Conservation (phyloP, 2,888 invertebrate genomes). For the Abscondita cerata region DNA sequence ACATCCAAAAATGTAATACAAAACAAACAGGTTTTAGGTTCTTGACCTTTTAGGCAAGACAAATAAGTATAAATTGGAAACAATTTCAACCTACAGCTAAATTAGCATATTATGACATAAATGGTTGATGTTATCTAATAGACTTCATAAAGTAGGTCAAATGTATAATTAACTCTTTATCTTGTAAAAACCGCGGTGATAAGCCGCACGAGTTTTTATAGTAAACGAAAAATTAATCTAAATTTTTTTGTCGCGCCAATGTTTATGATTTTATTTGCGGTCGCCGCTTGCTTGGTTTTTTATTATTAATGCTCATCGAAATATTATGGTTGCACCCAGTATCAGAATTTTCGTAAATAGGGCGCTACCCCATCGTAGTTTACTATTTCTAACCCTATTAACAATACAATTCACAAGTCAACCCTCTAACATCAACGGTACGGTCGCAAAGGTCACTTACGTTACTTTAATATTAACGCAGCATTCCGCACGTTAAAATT, state of each 20-base stretch:
- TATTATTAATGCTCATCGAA: too few relatives aligned
- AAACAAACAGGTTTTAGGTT: constrained; percentile 10
- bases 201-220: constrained; percentile 23
- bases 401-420: too few relatives aligned
- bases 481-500: too few relatives aligned
- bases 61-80: constrained; percentile 22
- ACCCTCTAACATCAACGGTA: too few relatives aligned
- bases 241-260: background rate
- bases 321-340: too few relatives aligned
- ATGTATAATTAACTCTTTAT: constrained; percentile 29
- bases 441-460: too few relatives aligned
- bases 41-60: constrained; percentile 19
- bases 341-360: too few relatives aligned
- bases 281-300: constrained; percentile 5
- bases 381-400: too few relatives aligned
- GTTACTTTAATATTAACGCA: too few relatives aligned
- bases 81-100: constrained; percentile 20
- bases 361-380: too few relatives aligned
- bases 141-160: constrained; percentile 25
- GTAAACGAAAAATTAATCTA: background rate
- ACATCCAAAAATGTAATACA: background rate
- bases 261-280: background rate
- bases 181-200: constrained; percentile 16
- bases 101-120: constrained; percentile 29
- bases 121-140: constrained; percentile 28